Evolutionary conservation across 2,888 invertebrate genomes (phyloP).

Genomic region (Dioctria rufipes): DNA sequence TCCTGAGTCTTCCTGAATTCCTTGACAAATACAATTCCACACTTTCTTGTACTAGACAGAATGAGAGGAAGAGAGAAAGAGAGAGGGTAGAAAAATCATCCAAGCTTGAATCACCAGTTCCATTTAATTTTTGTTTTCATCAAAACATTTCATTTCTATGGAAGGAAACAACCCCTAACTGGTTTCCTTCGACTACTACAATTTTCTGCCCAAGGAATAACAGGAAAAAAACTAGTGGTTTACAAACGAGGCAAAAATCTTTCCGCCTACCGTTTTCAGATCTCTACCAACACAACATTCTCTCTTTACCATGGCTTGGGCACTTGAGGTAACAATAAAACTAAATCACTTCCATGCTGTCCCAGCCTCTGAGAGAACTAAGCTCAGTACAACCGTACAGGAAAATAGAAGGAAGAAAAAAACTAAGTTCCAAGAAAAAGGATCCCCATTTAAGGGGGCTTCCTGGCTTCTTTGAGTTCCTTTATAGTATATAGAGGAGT

Average conservation of each 20-base stretch:
- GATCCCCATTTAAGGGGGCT: constrained; percentile 33
- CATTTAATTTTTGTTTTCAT: constrained; percentile 29
- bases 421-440: constrained; percentile 2
- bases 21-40: too few species aligned
- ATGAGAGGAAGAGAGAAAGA: too few species aligned
- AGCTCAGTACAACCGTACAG: not conserved
- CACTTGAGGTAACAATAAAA: constrained; percentile 42
- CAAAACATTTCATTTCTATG: constrained; percentile 6
- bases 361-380: not conserved
- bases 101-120: constrained; percentile 15
- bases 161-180: not conserved
- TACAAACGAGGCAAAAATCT: constrained; percentile 2
- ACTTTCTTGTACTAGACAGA: too few species aligned
- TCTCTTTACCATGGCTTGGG: not conserved
- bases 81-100: not conserved
- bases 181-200: not conserved
- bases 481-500: not conserved
- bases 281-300: not conserved
- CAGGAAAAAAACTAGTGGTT: constrained; percentile 26
- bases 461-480: constrained; percentile 5
- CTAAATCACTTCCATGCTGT: constrained; percentile 33
- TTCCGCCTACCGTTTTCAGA: not conserved
- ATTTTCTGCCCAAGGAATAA: constrained; percentile 9
- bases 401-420: not conserved
- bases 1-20: not conserved